Percentiles rank a stretch among this genome's conserved stretches.
phyloP scores from a whole-genome alignment of 2,797 vertebrate genomes.

The Gambusia yucatana region DNA sequence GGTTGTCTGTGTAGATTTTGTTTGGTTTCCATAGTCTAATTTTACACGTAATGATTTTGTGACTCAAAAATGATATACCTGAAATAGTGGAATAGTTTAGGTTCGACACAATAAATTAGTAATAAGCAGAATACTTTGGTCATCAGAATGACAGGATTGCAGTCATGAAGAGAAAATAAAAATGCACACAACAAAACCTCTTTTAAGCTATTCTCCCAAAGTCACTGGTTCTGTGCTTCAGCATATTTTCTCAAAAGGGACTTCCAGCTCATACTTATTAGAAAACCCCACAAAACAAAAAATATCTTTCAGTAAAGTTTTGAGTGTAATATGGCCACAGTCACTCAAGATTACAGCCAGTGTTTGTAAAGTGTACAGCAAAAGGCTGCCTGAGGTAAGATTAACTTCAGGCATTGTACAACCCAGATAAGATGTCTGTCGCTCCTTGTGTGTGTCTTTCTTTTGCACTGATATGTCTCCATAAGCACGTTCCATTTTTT shows the following conservation, averaged over 20 bases:
- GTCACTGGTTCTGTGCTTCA: not conserved
- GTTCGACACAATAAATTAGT: not conserved
- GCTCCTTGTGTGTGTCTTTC: slow-evolving; percentile 40
- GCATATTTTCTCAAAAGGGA: slow-evolving; percentile 30
- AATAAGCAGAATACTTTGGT: too few relatives aligned
- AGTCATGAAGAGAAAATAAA: not conserved
- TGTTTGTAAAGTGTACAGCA: slow-evolving; percentile 51
- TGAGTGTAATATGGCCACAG: slow-evolving; percentile 36
- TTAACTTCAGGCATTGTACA: slow-evolving; percentile 62
- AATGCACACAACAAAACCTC: not conserved
- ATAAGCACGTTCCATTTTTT: not conserved
- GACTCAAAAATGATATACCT: slow-evolving; percentile 32
- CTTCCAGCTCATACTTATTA: slow-evolving; percentile 49
- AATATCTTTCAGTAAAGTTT: slow-evolving; percentile 45
- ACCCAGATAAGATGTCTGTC: slow-evolving; percentile 59
- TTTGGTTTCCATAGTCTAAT: not conserved
- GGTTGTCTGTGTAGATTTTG: not conserved
- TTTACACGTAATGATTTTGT: slow-evolving; percentile 31
- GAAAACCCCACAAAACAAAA: slow-evolving; percentile 31
- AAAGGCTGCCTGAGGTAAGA: slow-evolving; percentile 64
- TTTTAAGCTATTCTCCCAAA: not conserved
- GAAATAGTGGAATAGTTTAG: not conserved
- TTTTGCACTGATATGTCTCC: slow-evolving; percentile 23
- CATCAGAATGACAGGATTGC: not conserved
- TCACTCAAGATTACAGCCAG: slow-evolving; percentile 61